These are phyloP conservation scores for Dendrocincla fuliginosa DNA, from an alignment of 2,797 vertebrate species.

Conservation along the genomic window DNA sequence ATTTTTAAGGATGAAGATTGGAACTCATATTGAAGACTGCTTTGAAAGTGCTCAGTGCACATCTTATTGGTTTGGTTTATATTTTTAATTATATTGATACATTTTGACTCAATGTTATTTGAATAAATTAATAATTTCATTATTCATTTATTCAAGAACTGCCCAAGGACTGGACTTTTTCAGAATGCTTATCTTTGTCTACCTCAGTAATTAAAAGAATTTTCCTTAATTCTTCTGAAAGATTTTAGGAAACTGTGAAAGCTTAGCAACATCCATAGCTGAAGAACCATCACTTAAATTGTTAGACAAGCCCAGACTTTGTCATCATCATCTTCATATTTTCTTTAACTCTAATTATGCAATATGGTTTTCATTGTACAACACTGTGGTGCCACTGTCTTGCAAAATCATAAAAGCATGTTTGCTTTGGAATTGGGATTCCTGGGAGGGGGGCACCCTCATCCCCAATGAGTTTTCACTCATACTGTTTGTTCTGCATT, in stretches of 20 bases:
- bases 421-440: background rate
- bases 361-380: background rate
- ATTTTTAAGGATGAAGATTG: background rate
- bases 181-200: background rate
- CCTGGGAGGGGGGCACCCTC: background rate
- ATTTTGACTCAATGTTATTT: background rate
- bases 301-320: background rate
- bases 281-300: background rate
- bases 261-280: background rate
- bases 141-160: background rate
- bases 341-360: background rate
- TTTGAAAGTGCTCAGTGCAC: background rate
- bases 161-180: background rate
- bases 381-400: background rate
- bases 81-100: background rate
- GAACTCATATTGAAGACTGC: background rate
- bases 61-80: background rate
- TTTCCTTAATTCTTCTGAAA: background rate
- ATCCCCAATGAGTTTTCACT: background rate
- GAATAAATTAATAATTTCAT: background rate
- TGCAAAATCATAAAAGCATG: rapidly evolving
- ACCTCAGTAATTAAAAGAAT: background rate
- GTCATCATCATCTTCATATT: background rate
- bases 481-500: background rate
- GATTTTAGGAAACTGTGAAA: background rate